phyloP scores from a whole-genome alignment of 1,140 invertebrate genomes.

The Conus ventricosus region DNA sequence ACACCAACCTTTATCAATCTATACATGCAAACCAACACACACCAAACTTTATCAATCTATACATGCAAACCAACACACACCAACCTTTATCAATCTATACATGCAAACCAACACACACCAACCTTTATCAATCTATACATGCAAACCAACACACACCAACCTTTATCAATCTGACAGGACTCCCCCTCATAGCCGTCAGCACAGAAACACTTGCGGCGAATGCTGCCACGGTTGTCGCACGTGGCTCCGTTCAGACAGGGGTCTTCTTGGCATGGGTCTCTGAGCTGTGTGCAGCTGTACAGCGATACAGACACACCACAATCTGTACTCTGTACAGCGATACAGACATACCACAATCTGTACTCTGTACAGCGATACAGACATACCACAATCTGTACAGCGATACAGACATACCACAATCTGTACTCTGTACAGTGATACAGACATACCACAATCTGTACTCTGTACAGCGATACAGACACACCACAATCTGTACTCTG shows the following conservation, averaged over 20 bases:
- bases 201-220: slow-evolving; percentile 52
- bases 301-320: too few relatives aligned
- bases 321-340: too few relatives aligned
- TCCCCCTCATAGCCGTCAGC: slow-evolving; percentile 49
- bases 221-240: slow-evolving; percentile 42
- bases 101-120: background rate
- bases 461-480: slow-evolving; percentile 16
- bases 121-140: too few relatives aligned
- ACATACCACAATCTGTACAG: too few relatives aligned
- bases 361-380: too few relatives aligned
- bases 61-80: background rate
- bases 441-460: too few relatives aligned
- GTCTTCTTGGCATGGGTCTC: slow-evolving; percentile 34
- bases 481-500: too few relatives aligned
- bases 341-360: too few relatives aligned
- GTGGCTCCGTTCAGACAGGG: slow-evolving; percentile 38
- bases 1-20: slow-evolving; percentile 47
- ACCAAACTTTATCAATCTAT: slow-evolving; percentile 46
- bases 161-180: slow-evolving; percentile 46
- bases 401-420: too few relatives aligned
- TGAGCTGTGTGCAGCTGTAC: slow-evolving; percentile 42
- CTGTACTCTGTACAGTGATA: too few relatives aligned
- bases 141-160: slow-evolving; percentile 30
- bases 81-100: too few relatives aligned
- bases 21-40: too few relatives aligned